Evolutionary conservation across 2,888 invertebrate genomes (phyloP).

Genomic region (Ectemnius lituratus): DNA sequence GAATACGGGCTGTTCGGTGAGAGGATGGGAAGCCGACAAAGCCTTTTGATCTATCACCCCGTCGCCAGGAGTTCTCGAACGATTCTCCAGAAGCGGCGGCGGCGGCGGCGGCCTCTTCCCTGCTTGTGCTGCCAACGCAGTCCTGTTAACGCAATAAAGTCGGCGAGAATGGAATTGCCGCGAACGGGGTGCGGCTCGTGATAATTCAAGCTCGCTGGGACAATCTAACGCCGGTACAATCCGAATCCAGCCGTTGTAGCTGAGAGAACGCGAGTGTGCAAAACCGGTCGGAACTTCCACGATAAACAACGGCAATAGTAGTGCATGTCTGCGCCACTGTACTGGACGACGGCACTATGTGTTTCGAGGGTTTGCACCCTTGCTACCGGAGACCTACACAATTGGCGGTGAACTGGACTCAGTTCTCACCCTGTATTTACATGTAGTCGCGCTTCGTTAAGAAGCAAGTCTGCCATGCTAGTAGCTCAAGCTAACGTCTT

Average conservation of each 20-base stretch:
- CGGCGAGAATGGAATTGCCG: constrained; percentile 60
- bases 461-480: not conserved
- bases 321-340: not conserved
- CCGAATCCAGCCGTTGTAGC: constrained; percentile 58
- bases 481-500: not conserved
- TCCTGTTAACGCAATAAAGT: constrained; percentile 59
- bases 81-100: constrained; percentile 29
- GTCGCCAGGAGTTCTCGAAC: constrained; percentile 28
- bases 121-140: constrained; percentile 32
- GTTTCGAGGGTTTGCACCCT: too few relatives aligned
- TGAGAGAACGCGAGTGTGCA: constrained; percentile 38
- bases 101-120: constrained; percentile 17
- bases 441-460: constrained; percentile 3
- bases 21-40: constrained; percentile 29
- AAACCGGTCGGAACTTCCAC: constrained; percentile 61
- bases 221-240: constrained; percentile 66
- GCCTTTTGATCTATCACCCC: constrained; percentile 56
- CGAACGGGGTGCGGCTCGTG: constrained; percentile 56
- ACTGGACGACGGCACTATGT: not conserved
- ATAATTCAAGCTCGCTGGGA: constrained; percentile 69
- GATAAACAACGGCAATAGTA: constrained; percentile 58
- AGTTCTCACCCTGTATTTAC: not conserved
- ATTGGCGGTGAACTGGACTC: too few relatives aligned
- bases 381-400: too few relatives aligned
- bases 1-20: not conserved